These are phyloP conservation scores for Jacana jacana DNA, from an alignment of 2,113 vertebrate species.

Conservation along the genomic window DNA sequence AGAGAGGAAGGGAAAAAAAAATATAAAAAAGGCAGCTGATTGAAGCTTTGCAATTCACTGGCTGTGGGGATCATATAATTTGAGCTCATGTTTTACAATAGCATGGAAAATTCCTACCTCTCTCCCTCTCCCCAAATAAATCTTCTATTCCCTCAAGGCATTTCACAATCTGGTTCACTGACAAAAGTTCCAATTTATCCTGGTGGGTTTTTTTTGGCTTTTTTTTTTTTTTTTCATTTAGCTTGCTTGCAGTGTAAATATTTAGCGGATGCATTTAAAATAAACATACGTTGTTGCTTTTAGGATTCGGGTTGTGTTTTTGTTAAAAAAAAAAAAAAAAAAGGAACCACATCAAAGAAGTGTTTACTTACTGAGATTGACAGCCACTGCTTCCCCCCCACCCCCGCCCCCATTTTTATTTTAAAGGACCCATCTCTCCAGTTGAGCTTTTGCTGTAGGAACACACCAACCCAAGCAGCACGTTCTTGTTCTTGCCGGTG, in stretches of 20 bases:
- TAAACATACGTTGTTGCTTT: conserved; percentile 58
- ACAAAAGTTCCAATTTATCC: conserved; percentile 47
- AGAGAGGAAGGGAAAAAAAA: conserved; percentile 10
- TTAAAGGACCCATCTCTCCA: conserved; percentile 5
- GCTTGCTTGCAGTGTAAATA: conserved; percentile 41
- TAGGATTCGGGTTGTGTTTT: conserved; percentile 6
- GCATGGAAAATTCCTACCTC: conserved; percentile 64
- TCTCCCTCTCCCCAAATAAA: conserved; percentile 50
- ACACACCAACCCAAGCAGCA: not conserved
- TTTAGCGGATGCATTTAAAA: conserved; percentile 57
- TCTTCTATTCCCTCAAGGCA: conserved; percentile 49
- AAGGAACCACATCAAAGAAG: conserved; percentile 52
- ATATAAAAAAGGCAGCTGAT: conserved; percentile 53
- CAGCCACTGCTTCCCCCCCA: not conserved
- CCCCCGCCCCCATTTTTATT: not conserved
- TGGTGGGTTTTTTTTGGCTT: no score
- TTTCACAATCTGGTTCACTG: conserved; percentile 59
- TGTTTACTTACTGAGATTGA: conserved; percentile 38
- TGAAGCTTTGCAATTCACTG: conserved; percentile 53
- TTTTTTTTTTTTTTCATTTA: not conserved
- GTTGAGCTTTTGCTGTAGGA: conserved; percentile 2
- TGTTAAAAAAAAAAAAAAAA: no score
- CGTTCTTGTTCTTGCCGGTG: not conserved
- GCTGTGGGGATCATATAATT: conserved; percentile 54
- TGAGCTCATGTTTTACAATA: conserved; percentile 62